These are phyloP conservation scores for Seladonia tumulorum DNA, from an alignment of 2,888 invertebrate genomes.

Conservation along the genomic window DNA sequence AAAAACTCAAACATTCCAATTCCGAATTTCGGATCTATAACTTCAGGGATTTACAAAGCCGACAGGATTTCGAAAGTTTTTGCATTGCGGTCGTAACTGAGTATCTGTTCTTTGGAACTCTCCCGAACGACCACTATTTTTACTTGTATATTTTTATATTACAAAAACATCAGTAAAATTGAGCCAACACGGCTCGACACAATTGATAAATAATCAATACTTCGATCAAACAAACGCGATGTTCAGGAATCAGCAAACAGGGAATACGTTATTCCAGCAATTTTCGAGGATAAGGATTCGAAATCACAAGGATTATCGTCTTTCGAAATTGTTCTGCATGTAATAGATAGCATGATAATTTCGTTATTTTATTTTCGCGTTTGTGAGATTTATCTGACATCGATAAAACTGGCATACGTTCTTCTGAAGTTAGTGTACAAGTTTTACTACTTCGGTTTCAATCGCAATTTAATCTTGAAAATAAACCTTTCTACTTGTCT, in stretches of 20 bases:
- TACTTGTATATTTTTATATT: constrained; percentile 6
- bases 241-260: not conserved
- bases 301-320: not conserved
- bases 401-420: not conserved
- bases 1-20: not conserved
- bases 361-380: not conserved
- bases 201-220: not conserved
- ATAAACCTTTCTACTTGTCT: too few species aligned
- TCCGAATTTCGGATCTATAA: not conserved
- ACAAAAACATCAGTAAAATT: not conserved
- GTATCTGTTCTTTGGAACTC: not conserved
- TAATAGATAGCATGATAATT: not conserved
- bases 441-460: not conserved
- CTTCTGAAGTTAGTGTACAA: not conserved
- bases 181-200: not conserved
- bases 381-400: not conserved
- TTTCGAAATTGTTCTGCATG: not conserved
- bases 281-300: not conserved
- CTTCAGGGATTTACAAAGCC: not conserved
- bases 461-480: not conserved
- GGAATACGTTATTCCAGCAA: not conserved
- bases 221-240: not conserved
- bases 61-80: not conserved
- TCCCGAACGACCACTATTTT: not conserved
- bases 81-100: not conserved